Percentiles rank a stretch among this genome's conserved stretches.
These are phyloP conservation scores for Gnathonemus longibarbis DNA, from an alignment of 2,113 vertebrate species.

Conservation along the genomic window DNA sequence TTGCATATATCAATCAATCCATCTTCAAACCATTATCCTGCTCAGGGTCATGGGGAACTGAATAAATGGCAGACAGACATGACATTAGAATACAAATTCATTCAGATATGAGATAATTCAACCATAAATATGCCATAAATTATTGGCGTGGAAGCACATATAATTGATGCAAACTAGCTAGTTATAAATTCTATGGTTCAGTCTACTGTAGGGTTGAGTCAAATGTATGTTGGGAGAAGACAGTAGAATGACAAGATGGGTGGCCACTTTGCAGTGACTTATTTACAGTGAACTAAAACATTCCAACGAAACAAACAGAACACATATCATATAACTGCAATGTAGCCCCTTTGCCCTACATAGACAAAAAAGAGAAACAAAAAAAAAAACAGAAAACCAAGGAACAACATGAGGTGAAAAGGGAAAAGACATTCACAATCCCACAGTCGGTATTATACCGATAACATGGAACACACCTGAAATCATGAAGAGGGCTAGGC, in stretches of 20 bases:
- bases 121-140: not conserved
- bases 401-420: not conserved
- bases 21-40: not conserved
- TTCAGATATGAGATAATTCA: not conserved
- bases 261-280: not conserved
- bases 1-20: not conserved
- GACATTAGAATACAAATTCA: not conserved
- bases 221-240: not conserved
- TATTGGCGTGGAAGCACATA: not conserved
- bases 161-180: not conserved
- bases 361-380: not conserved
- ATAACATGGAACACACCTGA: not conserved
- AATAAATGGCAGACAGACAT: not conserved
- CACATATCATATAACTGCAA: not conserved
- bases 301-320: not conserved
- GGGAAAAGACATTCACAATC: not conserved
- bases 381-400: not conserved
- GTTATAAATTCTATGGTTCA: not conserved
- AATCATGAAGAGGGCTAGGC: not conserved
- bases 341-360: not conserved
- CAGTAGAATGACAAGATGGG: not conserved
- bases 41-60: not conserved
- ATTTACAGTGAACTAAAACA: not conserved
- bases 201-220: not conserved
- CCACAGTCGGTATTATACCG: not conserved